Conservation (phyloP, 1,140 invertebrate genomes). For the Lutraria rhynchaena region DNA sequence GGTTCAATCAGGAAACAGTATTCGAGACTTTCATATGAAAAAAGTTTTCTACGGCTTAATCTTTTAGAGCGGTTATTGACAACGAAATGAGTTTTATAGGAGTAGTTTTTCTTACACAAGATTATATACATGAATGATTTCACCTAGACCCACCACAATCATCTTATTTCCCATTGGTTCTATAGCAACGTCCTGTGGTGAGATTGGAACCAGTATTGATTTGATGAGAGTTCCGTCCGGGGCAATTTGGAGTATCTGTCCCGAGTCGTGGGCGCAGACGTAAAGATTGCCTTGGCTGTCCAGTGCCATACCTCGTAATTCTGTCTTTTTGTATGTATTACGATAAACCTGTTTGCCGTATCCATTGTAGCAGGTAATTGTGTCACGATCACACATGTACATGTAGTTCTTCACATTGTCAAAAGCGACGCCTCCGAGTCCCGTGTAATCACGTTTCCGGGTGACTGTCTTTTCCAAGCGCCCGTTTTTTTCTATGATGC, state of each 20-base stretch:
- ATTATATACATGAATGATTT: constrained; percentile 52
- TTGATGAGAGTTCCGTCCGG: constrained; percentile 53
- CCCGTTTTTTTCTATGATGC: constrained; percentile 43
- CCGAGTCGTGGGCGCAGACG: constrained; percentile 55
- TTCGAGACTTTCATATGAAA: no score
- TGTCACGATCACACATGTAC: constrained; percentile 55
- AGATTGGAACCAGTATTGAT: constrained; percentile 53
- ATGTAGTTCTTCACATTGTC: constrained; percentile 54
- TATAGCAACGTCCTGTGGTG: constrained; percentile 57
- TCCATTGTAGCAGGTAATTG: constrained; percentile 48
- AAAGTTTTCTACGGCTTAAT: no score
- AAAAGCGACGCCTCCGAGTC: constrained; percentile 51
- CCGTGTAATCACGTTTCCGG: constrained; percentile 54
- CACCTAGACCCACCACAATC: constrained; percentile 49
- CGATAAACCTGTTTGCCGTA: constrained; percentile 51
- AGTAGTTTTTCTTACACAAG: constrained; percentile 23
- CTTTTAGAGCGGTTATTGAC: no score
- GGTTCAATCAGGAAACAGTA: no score
- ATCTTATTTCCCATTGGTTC: constrained; percentile 62
- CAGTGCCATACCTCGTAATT: constrained; percentile 51
- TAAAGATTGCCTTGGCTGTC: constrained; percentile 58
- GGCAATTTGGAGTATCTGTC: constrained; percentile 48
- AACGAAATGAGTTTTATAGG: no score
- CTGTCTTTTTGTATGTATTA: constrained; percentile 55
- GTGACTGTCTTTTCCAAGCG: constrained; percentile 49